phyloP scores from a whole-genome alignment of 64 coral and sea anemone species.

The Cladopsammia gracilis region DNA sequence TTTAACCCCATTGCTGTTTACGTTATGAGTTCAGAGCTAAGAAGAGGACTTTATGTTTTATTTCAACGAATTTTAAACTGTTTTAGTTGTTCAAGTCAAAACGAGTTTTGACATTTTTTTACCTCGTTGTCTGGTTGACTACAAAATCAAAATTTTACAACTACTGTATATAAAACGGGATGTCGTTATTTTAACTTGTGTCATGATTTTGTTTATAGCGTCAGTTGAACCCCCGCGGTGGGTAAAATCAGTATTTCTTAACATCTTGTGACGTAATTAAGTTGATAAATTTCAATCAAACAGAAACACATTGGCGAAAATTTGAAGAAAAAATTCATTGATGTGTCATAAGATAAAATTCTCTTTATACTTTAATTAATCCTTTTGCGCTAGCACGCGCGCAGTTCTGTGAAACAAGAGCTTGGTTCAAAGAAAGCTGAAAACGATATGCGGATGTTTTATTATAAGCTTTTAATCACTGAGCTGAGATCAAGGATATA shows the following conservation, averaged over 20 bases:
- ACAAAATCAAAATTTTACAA: too few species aligned
- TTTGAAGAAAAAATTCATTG: not conserved
- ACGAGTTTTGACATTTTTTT: not conserved
- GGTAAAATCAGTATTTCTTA: not conserved
- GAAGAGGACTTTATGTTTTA: constrained; percentile 51
- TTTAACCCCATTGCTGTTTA: constrained; percentile 95
- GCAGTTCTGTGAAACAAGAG: not conserved
- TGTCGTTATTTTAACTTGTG: too few species aligned
- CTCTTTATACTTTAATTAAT: not conserved
- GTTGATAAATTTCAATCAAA: not conserved
- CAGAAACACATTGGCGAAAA: not conserved
- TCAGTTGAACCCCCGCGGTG: not conserved
- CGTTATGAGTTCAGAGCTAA: constrained; percentile 86
- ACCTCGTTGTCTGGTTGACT: not conserved
- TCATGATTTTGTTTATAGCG: not conserved
- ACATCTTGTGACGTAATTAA: not conserved
- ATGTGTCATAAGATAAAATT: constrained; percentile 21
- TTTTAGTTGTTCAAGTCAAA: not conserved
- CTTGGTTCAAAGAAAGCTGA: not conserved
- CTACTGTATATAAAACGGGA: too few species aligned
- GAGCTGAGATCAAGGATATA: not conserved
- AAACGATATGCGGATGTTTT: not conserved
- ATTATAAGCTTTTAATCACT: not conserved
- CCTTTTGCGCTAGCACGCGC: not conserved
- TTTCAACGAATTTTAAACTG: not conserved